Evolutionary conservation across 30 jellyfish, hydroid and myxozoan genomes (phyloP).

Genomic region (Cassiopea xamachana): DNA sequence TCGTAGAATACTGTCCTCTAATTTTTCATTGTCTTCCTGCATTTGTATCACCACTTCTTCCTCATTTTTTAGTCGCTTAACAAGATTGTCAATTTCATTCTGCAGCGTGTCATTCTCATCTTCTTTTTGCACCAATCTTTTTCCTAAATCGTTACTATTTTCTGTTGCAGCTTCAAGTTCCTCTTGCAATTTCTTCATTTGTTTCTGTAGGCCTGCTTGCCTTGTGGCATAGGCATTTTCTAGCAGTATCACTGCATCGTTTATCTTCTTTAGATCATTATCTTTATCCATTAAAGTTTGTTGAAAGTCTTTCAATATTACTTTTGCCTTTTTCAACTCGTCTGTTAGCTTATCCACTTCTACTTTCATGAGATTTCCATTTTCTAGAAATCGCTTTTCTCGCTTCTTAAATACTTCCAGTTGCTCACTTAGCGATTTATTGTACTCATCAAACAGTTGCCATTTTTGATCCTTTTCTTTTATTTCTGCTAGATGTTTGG

Average conservation of each 20-base stretch:
- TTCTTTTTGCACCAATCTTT: slow-evolving; percentile 16
- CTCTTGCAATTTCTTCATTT: background rate
- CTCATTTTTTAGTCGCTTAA: slow-evolving; percentile 26
- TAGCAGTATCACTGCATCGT: slow-evolving; percentile 62
- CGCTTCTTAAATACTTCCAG: slow-evolving; percentile 21
- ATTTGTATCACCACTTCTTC: slow-evolving; percentile 10
- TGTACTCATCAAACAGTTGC: slow-evolving; percentile 50
- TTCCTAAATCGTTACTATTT: slow-evolving; percentile 4
- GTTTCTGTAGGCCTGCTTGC: slow-evolving; percentile 42
- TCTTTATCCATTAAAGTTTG: slow-evolving; percentile 51
- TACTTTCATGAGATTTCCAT: slow-evolving; percentile 37
- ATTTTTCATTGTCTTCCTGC: slow-evolving; percentile 22
- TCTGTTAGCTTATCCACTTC: slow-evolving; percentile 33
- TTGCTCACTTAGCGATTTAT: slow-evolving; percentile 35
- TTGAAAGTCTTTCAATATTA: slow-evolving; percentile 56
- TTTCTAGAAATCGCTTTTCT: slow-evolving; percentile 17
- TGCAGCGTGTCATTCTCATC: slow-evolving; percentile 26
- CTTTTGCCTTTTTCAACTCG: slow-evolving; percentile 42
- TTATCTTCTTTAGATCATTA: slow-evolving; percentile 59
- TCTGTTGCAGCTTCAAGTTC: slow-evolving; percentile 40
- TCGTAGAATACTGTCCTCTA: background rate
- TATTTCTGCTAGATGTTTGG: slow-evolving; percentile 35
- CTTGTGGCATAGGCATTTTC: slow-evolving; percentile 61
- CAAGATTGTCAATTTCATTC: slow-evolving; percentile 1
- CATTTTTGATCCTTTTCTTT: slow-evolving; percentile 30